Base-by-base conservation (phyloP, 2,113 vertebrate genomes). In the Cardinalis cardinalis region DNA sequence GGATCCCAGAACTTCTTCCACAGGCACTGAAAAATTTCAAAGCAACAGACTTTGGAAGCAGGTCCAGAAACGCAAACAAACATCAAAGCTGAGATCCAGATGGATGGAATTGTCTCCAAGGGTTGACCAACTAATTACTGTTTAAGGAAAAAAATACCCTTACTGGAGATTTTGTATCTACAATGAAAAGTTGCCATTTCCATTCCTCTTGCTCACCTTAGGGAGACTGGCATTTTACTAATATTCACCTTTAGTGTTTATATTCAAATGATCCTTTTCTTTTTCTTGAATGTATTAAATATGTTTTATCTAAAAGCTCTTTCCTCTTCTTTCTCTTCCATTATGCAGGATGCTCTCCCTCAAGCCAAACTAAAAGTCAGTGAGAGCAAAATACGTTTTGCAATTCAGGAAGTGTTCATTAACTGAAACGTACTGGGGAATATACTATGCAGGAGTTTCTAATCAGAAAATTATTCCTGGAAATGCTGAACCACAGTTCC, bases 41-140 rank as follows among this genome's bases (percentile, higher is more conserved):
- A 59, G 65, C 43, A 75, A 76, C 55, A 84, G 66, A 79, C 51
- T 87, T 78, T 41, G 87, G 69, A 94, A 88, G 59, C 66, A 44
- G 34, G 53, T 79, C 86, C 73, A 73, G 34, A 93, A 92, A 79
- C 13, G 46, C 40, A 84, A 92, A 95, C 38, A 36, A 72, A 88
- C 12, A 82, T 24, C 38, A 73, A 71, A 89, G 80, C 84, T 25
- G 51, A 84, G 12, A 82, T 82, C 77, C 85, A 58, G 71, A 79
- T 25, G 55, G 36, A 87, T 46, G n/a, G 55, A 88, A 84, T 41
- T 70, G 9, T 74, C 61, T 93, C 31, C 66, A 75, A 52, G 68
- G 20, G 32, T 41, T 75, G 59, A 66, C 29, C 63, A 82, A 59
- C 24, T 32, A 78, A 29, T 41, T 71, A 71, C 52, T 2, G 0